Conservation (phyloP, 2,888 invertebrate genomes). For the Deroplatys truncata region DNA sequence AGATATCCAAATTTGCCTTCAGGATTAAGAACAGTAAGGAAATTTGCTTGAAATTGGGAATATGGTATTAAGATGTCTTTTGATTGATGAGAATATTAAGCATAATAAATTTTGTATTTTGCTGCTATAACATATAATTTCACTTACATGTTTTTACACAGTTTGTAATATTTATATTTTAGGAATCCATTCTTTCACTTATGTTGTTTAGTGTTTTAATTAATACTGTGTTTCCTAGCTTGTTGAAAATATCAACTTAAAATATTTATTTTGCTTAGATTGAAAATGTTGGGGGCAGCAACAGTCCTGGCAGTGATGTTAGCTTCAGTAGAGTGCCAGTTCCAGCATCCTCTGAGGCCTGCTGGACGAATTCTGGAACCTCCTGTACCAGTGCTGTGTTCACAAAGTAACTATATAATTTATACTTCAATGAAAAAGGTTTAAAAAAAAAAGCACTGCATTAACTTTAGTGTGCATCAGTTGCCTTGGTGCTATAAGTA, state of each 20-base stretch:
- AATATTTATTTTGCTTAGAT: neutral
- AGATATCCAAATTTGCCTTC: too few relatives aligned
- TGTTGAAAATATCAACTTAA: neutral
- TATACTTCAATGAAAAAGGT: neutral
- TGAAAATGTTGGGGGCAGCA: neutral
- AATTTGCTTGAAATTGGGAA: too few relatives aligned
- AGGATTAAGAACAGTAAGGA: too few relatives aligned
- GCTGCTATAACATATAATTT: too few relatives aligned
- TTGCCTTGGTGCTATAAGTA: slow-evolving; percentile 10
- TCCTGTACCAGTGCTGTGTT: slow-evolving; percentile 60
- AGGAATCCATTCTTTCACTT: too few relatives aligned
- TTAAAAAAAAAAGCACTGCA: neutral
- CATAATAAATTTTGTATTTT: too few relatives aligned
- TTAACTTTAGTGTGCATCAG: slow-evolving; percentile 25
- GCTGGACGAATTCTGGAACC: slow-evolving; percentile 75
- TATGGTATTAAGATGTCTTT: too few relatives aligned
- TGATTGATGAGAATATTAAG: too few relatives aligned
- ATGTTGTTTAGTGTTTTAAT: neutral
- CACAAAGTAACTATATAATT: slow-evolving; percentile 60
- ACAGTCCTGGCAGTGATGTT: slow-evolving; percentile 40
- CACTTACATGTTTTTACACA: too few relatives aligned
- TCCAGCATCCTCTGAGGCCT: slow-evolving; percentile 39
- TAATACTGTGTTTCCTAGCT: neutral
- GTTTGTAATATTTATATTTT: too few relatives aligned
- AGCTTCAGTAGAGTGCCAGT: slow-evolving; percentile 59